These are phyloP conservation scores for Eristalis pertinax DNA, from an alignment of 2,888 invertebrate genomes.

Conservation along the genomic window DNA sequence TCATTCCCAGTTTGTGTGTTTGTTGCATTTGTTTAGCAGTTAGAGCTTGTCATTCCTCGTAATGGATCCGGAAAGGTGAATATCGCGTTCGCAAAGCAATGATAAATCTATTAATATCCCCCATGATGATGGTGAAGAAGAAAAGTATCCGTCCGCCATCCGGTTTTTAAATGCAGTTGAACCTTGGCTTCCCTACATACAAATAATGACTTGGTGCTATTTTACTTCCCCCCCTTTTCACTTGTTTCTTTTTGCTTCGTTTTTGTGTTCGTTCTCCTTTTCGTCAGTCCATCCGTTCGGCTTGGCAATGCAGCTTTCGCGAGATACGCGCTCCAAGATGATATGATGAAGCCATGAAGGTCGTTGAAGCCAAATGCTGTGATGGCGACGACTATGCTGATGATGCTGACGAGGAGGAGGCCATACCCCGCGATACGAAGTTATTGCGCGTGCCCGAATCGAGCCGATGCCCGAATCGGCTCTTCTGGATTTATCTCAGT, in stretches of 20 bases:
- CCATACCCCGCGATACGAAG: slow-evolving; percentile 33
- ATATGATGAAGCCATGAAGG: slow-evolving; percentile 71
- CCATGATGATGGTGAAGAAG: slow-evolving; percentile 60
- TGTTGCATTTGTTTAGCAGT: slow-evolving; percentile 70
- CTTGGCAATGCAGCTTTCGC: slow-evolving; percentile 20
- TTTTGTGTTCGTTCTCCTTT: slow-evolving; percentile 14
- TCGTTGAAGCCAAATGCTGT: slow-evolving; percentile 41
- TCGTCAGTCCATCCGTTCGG: slow-evolving; percentile 37
- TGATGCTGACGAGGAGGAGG: slow-evolving; percentile 25
- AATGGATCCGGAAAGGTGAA: slow-evolving; percentile 72
- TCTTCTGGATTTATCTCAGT: slow-evolving; percentile 21
- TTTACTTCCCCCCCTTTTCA: slow-evolving; percentile 35
- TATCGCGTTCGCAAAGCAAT: slow-evolving; percentile 69
- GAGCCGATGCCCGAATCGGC: slow-evolving; percentile 51
- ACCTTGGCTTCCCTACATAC: slow-evolving; percentile 63
- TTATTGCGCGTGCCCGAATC: slow-evolving; percentile 68
- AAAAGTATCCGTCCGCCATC: slow-evolving; percentile 58
- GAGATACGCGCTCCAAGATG: slow-evolving; percentile 16
- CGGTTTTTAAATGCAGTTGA: slow-evolving; percentile 69
- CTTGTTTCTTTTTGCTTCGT: not conserved
- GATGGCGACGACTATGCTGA: not conserved
- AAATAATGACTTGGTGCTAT: slow-evolving; percentile 61
- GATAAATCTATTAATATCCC: slow-evolving; percentile 72
- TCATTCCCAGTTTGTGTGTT: slow-evolving; percentile 37
- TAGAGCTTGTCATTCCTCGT: slow-evolving; percentile 72